A percentile compares a stretch with the other conserved stretches of the same genome.
Evolutionary conservation across 1,140 invertebrate species (phyloP).

Genomic region (Leguminivora glycinivorella): DNA sequence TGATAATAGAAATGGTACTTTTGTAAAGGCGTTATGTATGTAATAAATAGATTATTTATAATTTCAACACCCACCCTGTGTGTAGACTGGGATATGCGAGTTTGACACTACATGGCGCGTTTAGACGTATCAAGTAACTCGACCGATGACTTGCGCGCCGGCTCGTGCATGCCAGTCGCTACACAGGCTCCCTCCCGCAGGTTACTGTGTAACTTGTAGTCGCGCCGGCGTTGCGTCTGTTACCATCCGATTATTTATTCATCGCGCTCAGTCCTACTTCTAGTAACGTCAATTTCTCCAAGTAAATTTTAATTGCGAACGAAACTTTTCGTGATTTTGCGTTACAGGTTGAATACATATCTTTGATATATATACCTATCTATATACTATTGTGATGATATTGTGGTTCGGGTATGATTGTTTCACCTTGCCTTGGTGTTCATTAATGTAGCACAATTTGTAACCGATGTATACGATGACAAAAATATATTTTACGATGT

Average conservation of each 20-base stretch:
- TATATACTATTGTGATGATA: conserved; percentile 53
- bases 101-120: background rate
- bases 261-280: conserved; percentile 66
- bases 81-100: background rate
- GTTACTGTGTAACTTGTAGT: conserved; percentile 24
- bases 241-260: conserved; percentile 52
- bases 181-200: background rate
- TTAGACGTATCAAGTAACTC: background rate
- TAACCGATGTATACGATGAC: conserved; percentile 77
- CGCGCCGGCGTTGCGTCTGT: conserved; percentile 48
- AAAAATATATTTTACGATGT: conserved; percentile 78
- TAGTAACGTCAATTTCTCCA: conserved; percentile 69
- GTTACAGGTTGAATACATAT: conserved; percentile 77
- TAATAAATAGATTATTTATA: conserved; percentile 56
- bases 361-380: conserved; percentile 69
- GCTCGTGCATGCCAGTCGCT: conserved; percentile 31
- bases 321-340: conserved; percentile 58
- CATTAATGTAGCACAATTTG: conserved; percentile 76
- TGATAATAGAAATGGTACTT: conserved; percentile 50
- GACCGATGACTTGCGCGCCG: background rate
- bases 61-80: conserved; percentile 43
- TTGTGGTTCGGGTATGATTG: conserved; percentile 60
- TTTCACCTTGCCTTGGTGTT: conserved; percentile 77
- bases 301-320: conserved; percentile 51
- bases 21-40: conserved; percentile 65